Conservation (phyloP, 2,113 vertebrate species). For the Microtus richardsoni region DNA sequence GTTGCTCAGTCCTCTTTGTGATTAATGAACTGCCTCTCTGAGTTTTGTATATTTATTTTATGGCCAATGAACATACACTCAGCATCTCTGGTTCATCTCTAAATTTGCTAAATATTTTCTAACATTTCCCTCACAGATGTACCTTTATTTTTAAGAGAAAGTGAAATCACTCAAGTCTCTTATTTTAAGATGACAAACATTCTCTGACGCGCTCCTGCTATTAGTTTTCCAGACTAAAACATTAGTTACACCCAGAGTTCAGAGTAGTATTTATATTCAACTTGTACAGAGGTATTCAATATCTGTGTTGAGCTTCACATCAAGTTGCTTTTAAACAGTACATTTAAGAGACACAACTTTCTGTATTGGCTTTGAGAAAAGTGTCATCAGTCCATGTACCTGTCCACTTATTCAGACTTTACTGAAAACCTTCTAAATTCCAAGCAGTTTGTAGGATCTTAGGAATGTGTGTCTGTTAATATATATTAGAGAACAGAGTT, state of each 20-base stretch:
- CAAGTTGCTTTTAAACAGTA: conserved; percentile 50
- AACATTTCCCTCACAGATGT: not conserved
- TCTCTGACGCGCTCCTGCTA: conserved; percentile 50
- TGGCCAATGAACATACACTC: not conserved
- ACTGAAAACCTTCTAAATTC: not conserved
- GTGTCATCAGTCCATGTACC: conserved; percentile 33
- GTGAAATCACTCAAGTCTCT: conserved; percentile 34
- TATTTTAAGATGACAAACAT: conserved; percentile 56
- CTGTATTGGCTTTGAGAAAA: not conserved
- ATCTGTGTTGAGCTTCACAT: conserved; percentile 45
- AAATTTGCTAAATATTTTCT: conserved; percentile 50
- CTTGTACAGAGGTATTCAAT: conserved; percentile 30
- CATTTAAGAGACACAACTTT: conserved; percentile 60
- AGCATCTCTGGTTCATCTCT: conserved; percentile 32
- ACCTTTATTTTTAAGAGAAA: conserved; percentile 30
- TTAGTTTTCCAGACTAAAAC: conserved; percentile 59
- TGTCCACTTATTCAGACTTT: conserved; percentile 42
- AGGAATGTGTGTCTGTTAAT: not conserved
- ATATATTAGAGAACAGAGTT: not conserved
- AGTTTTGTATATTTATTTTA: conserved; percentile 50
- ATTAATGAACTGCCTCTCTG: not conserved
- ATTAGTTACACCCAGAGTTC: conserved; percentile 33
- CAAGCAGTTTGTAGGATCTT: not conserved
- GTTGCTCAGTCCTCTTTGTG: not conserved
- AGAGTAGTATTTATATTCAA: conserved; percentile 66